Percentiles rank a stretch among this genome's conserved stretches.
These are phyloP conservation scores for Sarcophaga caerulescens DNA, from an alignment of 2,888 invertebrate species.

Conservation along the genomic window DNA sequence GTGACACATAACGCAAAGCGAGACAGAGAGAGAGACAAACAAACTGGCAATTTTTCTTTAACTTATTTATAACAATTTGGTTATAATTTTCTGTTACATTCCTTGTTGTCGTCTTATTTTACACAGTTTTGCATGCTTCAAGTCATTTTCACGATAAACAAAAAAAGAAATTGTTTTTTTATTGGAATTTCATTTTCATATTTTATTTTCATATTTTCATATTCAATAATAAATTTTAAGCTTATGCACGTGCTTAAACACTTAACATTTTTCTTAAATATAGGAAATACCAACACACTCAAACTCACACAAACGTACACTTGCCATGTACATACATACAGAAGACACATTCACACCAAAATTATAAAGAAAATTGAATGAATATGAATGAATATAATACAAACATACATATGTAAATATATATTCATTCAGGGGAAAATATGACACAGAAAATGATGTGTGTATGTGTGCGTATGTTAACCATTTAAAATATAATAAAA, in stretches of 20 bases:
- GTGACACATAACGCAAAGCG: background rate
- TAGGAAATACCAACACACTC: background rate
- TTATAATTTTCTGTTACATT: constrained; percentile 48
- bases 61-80: constrained; percentile 54
- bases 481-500: constrained; percentile 49
- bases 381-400: constrained; percentile 5
- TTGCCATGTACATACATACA: too few relatives aligned
- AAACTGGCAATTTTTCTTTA: constrained; percentile 38
- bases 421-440: background rate
- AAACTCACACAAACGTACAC: too few relatives aligned
- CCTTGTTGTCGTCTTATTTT: constrained; percentile 19
- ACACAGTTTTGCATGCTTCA: constrained; percentile 37
- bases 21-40: background rate
- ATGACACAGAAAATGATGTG: constrained; percentile 1
- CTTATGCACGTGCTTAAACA: constrained; percentile 43
- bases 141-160: constrained; percentile 41
- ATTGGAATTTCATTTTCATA: constrained; percentile 33
- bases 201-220: constrained; percentile 19
- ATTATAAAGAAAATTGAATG: constrained; percentile 14
- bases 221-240: constrained; percentile 45
- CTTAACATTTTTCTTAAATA: constrained; percentile 11
- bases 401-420: too few relatives aligned
- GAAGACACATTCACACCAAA: too few relatives aligned
- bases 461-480: constrained; percentile 25
- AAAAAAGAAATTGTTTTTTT: constrained; percentile 41